A percentile compares a stretch with the other conserved stretches of the same genome.
phyloP scores from a whole-genome alignment of 2,113 vertebrate genomes.

The Microtus montanus region DNA sequence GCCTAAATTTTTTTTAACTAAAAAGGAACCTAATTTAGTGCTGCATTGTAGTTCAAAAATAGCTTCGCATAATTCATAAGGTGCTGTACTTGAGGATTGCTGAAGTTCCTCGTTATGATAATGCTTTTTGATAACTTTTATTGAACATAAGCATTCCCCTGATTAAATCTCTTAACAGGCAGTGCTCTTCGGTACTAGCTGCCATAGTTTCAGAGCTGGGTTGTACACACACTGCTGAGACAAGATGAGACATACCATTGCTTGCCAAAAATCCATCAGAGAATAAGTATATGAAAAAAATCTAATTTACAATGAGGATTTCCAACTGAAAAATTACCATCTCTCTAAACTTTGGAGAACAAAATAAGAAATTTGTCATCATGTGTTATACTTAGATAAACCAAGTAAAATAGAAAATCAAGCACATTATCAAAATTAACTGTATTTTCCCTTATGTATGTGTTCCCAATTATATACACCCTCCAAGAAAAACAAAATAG shows the following conservation, averaged over 20 bases:
- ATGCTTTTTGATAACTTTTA: conserved; percentile 73
- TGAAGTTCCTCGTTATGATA: conserved; percentile 63
- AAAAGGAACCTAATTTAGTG: conserved; percentile 66
- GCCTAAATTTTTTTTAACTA: conserved; percentile 37
- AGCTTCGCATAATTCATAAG: conserved; percentile 71
- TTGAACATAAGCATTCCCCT: conserved; percentile 61
- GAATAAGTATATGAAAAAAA: conserved; percentile 29
- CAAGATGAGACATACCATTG: conserved; percentile 34
- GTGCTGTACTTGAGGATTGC: conserved; percentile 21
- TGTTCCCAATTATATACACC: background rate
- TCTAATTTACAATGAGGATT: conserved; percentile 29
- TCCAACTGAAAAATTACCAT: conserved; percentile 11
- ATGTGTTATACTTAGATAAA: background rate
- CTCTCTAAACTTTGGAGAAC: background rate
- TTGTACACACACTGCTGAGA: background rate
- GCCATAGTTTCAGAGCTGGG: conserved; percentile 45
- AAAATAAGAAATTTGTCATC: conserved; percentile 7
- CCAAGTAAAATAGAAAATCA: conserved; percentile 40
- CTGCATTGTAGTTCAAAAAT: conserved; percentile 69
- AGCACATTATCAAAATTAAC: background rate
- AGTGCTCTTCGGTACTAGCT: conserved; percentile 24
- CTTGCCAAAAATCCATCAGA: conserved; percentile 36
- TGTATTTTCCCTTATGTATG: background rate
- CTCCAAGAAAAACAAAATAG: background rate
- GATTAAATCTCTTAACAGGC: conserved; percentile 76